Conservation (phyloP, 2,888 invertebrate genomes). For the Antitype chi region DNA sequence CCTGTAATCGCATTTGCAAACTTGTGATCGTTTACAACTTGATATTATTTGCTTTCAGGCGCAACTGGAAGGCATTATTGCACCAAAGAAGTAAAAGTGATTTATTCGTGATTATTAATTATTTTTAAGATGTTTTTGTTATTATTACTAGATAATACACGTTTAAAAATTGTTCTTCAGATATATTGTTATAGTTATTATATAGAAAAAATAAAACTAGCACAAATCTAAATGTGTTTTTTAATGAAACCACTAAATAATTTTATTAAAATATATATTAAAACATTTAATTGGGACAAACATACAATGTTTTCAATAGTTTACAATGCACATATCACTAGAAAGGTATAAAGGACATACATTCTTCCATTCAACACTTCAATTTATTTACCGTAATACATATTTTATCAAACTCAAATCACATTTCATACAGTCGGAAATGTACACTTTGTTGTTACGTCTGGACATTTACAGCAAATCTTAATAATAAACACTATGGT, state of each 20-base stretch:
- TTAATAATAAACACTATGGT: conserved; percentile 61
- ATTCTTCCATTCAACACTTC: conserved; percentile 79
- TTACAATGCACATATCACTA: conserved; percentile 88
- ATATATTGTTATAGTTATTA: conserved; percentile 58
- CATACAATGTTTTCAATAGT: conserved; percentile 90
- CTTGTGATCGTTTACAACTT: neutral
- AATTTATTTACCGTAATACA: conserved; percentile 65
- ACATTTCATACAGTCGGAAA: conserved; percentile 68
- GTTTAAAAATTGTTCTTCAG: conserved; percentile 61
- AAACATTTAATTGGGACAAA: conserved; percentile 90
- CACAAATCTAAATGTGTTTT: conserved; percentile 29
- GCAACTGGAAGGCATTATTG: conserved; percentile 98
- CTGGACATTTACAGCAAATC: conserved; percentile 69
- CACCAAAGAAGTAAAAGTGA: conserved; percentile 95
- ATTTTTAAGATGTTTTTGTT: conserved; percentile 67
- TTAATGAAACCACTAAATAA: conserved; percentile 74
- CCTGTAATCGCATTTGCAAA: no score
- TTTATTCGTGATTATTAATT: conserved; percentile 57
- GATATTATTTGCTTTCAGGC: conserved; percentile 89
- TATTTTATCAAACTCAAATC: conserved; percentile 65
- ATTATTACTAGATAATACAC: conserved; percentile 58
- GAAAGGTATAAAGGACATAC: conserved; percentile 89
- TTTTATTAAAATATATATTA: conserved; percentile 91
- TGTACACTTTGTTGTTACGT: conserved; percentile 65
- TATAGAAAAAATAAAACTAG: conserved; percentile 46